phyloP scores from a whole-genome alignment of 2,113 vertebrate genomes.

The Oreochromis aureus region DNA sequence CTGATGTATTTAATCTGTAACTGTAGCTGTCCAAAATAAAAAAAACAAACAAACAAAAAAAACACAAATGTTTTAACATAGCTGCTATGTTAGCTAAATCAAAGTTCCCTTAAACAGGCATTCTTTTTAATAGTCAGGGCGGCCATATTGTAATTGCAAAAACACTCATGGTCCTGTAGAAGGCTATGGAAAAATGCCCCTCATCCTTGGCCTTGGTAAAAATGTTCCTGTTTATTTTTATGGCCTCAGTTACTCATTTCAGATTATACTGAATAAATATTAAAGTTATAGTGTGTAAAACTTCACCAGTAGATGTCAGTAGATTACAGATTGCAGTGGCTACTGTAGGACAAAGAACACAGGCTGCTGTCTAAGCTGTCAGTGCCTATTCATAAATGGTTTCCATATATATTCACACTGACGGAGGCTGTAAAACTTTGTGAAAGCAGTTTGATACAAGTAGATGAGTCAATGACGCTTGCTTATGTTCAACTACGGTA shows the following conservation, averaged over 20 bases:
- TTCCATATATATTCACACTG: not conserved
- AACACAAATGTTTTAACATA: not conserved
- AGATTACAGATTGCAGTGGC: not conserved
- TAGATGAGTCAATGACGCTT: not conserved
- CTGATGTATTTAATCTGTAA: not conserved
- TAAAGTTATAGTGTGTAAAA: not conserved
- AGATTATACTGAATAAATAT: not conserved
- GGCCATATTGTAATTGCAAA: not conserved
- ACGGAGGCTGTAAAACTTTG: not conserved
- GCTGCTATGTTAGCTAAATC: not conserved
- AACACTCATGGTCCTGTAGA: not conserved
- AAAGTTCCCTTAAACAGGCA: not conserved
- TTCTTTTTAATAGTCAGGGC: not conserved
- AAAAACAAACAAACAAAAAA: not conserved
- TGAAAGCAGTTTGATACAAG: not conserved
- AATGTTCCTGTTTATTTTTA: not conserved
- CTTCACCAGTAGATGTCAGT: not conserved
- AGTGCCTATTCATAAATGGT: not conserved
- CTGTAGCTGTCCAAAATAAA: not conserved
- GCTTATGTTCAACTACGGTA: not conserved
- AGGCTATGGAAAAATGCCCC: not conserved
- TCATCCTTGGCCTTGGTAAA: not conserved
- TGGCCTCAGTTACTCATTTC: not conserved
- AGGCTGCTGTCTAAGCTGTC: not conserved
- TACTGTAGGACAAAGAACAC: not conserved